Evolutionary conservation across 2,797 vertebrate genomes (phyloP).

Genomic region (Sciurus carolinensis): DNA sequence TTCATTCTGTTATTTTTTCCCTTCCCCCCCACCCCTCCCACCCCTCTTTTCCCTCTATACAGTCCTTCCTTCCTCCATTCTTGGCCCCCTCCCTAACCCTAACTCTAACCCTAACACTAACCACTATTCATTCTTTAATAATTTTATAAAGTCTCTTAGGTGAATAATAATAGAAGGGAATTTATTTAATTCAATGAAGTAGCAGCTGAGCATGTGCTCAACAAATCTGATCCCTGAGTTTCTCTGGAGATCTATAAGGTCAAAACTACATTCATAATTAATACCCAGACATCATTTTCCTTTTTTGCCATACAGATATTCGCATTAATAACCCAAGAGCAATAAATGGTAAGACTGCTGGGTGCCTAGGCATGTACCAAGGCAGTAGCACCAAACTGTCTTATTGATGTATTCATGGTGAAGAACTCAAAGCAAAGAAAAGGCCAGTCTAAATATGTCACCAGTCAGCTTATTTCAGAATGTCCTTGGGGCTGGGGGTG

Average conservation of each 20-base stretch:
- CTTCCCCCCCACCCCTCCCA: too few species aligned
- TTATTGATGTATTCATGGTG: background rate
- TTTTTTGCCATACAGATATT: slow-evolving; percentile 32
- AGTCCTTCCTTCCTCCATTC: too few species aligned
- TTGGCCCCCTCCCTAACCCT: too few species aligned
- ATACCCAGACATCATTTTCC: background rate
- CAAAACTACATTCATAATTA: slow-evolving; percentile 37
- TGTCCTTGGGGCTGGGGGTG: background rate
- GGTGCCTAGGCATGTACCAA: background rate
- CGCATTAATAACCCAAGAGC: slow-evolving; percentile 37
- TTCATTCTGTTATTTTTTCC: too few species aligned
- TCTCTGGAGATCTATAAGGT: background rate
- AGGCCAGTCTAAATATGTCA: slow-evolving; percentile 26
- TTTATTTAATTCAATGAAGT: slow-evolving; percentile 32
- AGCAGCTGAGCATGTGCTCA: background rate
- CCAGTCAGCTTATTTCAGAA: slow-evolving; percentile 33
- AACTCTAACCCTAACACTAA: too few species aligned
- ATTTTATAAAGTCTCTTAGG: background rate
- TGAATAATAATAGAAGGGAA: background rate
- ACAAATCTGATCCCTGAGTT: background rate
- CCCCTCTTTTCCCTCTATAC: too few species aligned
- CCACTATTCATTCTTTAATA: background rate
- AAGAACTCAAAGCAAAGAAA: slow-evolving; percentile 38
- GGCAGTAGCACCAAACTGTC: background rate
- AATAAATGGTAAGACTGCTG: background rate